A percentile compares a stretch with the other conserved stretches of the same genome.
phyloP scores from a whole-genome alignment of 2,888 invertebrate genomes.

The Lordiphosa fenestrarum region DNA sequence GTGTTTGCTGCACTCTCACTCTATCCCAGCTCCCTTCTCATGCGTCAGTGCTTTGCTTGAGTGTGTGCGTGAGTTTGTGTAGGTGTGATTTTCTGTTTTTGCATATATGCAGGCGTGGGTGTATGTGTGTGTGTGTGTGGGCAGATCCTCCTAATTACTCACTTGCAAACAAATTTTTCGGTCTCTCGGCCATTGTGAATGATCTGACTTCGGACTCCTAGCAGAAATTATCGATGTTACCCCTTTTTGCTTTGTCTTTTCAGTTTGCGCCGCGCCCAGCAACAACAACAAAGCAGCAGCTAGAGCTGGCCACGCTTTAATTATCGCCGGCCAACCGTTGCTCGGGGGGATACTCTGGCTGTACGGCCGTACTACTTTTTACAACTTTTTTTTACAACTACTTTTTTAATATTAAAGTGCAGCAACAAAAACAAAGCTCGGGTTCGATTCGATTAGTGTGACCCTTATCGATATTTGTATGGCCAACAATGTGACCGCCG shows the following conservation, averaged over 20 bases:
- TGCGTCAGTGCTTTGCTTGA: constrained; percentile 48
- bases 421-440: no score
- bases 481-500: no score
- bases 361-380: constrained; percentile 21
- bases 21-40: constrained; percentile 12
- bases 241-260: constrained; percentile 45
- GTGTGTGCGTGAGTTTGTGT: constrained; percentile 11
- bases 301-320: constrained; percentile 10
- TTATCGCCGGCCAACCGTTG: constrained; percentile 22
- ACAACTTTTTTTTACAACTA: constrained; percentile 43
- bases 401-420: constrained; percentile 34
- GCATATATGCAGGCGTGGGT: constrained; percentile 1
- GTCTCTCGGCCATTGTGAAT: constrained; percentile 78
- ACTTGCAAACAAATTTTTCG: constrained; percentile 79
- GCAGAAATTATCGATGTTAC: constrained; percentile 26
- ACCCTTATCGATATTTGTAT: no score
- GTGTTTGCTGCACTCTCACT: constrained; percentile 18
- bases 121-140: constrained; percentile 42
- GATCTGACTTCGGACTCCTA: constrained; percentile 12
- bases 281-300: constrained; percentile 39
- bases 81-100: constrained; percentile 1
- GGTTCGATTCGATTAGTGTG: no score
- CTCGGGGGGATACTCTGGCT: constrained; percentile 16
- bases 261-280: constrained; percentile 65
- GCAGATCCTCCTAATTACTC: constrained; percentile 46